Evolutionary conservation across 2,113 vertebrate genomes (phyloP).

Genomic region (Mirounga angustirostris): DNA sequence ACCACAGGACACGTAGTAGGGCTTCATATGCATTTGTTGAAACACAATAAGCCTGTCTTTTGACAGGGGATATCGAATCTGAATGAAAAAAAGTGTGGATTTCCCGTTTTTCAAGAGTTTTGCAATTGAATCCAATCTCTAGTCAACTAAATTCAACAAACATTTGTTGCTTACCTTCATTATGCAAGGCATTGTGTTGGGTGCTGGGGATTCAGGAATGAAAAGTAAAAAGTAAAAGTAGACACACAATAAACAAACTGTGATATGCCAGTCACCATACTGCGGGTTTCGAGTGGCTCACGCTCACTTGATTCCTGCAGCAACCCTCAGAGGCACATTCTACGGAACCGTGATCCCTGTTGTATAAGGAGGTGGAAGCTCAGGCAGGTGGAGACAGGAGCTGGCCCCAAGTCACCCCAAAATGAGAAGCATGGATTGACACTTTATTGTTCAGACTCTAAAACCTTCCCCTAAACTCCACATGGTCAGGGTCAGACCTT

Average conservation of each 20-base stretch:
- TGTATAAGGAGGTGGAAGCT: fast-evolving
- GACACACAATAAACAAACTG: not conserved
- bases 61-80: not conserved
- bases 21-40: not conserved
- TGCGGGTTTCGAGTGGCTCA: not conserved
- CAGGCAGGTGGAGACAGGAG: not conserved
- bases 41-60: not conserved
- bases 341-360: fast-evolving
- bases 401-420: not conserved
- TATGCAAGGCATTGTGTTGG: conserved; percentile 73
- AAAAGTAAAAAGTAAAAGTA: conserved; percentile 34
- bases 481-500: not conserved
- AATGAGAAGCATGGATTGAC: not conserved
- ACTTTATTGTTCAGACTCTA: not conserved
- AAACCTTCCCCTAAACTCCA: not conserved
- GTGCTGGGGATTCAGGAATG: not conserved
- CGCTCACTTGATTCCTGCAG: not conserved
- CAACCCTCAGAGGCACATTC: not conserved
- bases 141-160: conserved; percentile 79
- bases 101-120: conserved; percentile 42
- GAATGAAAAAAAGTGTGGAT: not conserved
- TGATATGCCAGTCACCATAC: not conserved
- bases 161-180: conserved; percentile 77
- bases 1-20: not conserved
- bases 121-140: conserved; percentile 70